Evolutionary conservation across 2,888 invertebrate species (phyloP), one percentile per base, ranked within the genome.

Genomic region (Eristalinus aeneus): DNA sequence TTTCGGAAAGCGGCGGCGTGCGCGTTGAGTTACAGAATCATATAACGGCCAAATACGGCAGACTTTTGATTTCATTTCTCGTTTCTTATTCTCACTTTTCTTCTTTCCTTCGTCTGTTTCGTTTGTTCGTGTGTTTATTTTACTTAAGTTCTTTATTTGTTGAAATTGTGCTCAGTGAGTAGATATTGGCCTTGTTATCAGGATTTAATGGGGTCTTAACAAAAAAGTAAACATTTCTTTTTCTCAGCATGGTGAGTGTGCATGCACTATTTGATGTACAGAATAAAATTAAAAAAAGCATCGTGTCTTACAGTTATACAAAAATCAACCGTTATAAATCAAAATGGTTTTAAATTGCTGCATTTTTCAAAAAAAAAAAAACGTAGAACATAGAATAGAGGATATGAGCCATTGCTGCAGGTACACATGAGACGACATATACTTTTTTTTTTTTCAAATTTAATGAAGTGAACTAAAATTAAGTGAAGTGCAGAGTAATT

Each of bases 241-340:
- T 72, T 32, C 46, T 31, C 31, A 46, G 61, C 71, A 71, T 9
- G 58, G 20, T 32, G 12, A 65, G 6, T 46, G 36, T 46, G 36
- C 75, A 68, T 68, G 75, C 23, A 46, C 31, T 69, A 22, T 64
- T 63, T 56, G 36, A 20, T 34, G n/a, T 22, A 76, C 46, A 46
- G 16, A 46, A 16, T 16, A 46, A n/a, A 3, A 4, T 3, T 12
- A 39, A 39, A 39, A 16, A 39, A 39, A 39, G 12, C 6, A 16
- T 46, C 46, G 46, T 16, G 46, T 46, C 8, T 46, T 16, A 46
- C 46, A 16, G 46, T 46, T 46, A 46, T 16, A n/a, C 16, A 46
- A 32, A 23, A 8, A 27, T 69, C 65, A 72, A 78, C 79, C 79
- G 79, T 67, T 79, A 73, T 65, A 9, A 60, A 73, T 79, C 34